Percentiles rank a stretch among this genome's conserved stretches.
These are phyloP conservation scores for Agrochola lychnidis DNA, from an alignment of 2,888 invertebrate species.

Conservation along the genomic window DNA sequence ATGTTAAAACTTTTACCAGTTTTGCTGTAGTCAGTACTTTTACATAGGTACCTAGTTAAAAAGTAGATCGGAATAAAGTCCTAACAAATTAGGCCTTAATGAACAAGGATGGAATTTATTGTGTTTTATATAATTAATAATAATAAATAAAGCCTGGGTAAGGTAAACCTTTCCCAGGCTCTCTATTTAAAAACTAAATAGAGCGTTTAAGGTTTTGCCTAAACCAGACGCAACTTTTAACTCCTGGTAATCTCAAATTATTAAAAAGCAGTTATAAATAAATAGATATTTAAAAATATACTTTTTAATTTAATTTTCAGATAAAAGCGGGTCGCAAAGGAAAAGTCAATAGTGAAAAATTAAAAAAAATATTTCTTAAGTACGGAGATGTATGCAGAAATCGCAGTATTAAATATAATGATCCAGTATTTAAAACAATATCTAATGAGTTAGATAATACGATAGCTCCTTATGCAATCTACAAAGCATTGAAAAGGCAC, in stretches of 20 bases:
- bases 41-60: constrained; percentile 51
- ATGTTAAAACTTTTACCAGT: no score
- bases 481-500: constrained; percentile 50
- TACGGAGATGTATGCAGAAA: constrained; percentile 53
- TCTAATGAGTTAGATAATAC: constrained; percentile 50
- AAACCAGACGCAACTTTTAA: no score
- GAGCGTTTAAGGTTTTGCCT: no score
- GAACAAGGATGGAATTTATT: constrained; percentile 49
- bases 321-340: constrained; percentile 46
- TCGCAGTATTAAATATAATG: constrained; percentile 50
- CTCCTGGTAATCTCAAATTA: no score
- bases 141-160: constrained; percentile 17
- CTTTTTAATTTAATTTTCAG: constrained; percentile 29
- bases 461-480: constrained; percentile 48
- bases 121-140: constrained; percentile 51
- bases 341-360: constrained; percentile 49
- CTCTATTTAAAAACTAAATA: no score
- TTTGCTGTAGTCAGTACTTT: constrained; percentile 33
- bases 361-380: constrained; percentile 47
- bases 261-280: no score
- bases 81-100: constrained; percentile 54
- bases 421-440: constrained; percentile 53
- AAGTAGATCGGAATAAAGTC: constrained; percentile 53
- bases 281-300: no score
- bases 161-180: no score